Percentiles rank a stretch among this genome's conserved stretches.
These are phyloP conservation scores for Euphydryas editha DNA, from an alignment of 2,888 invertebrate genomes.

Conservation along the genomic window DNA sequence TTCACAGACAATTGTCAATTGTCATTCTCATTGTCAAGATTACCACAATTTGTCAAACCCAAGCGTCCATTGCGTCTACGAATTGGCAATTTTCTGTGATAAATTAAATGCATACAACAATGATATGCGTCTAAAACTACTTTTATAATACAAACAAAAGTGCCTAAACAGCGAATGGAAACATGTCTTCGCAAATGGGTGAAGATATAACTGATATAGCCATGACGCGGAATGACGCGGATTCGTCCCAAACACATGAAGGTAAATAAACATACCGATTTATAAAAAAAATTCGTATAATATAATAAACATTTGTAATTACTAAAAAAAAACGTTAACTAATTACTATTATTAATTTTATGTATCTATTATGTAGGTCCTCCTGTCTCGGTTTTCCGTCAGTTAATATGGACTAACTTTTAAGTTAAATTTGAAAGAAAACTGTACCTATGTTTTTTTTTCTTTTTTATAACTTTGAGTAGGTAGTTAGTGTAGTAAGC, in stretches of 20 bases:
- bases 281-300: background rate
- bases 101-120: background rate
- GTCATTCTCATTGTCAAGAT: background rate
- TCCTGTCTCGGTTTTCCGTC: too few relatives aligned
- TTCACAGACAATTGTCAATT: background rate
- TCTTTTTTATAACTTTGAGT: too few relatives aligned
- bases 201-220: constrained; percentile 68
- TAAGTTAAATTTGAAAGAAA: too few relatives aligned
- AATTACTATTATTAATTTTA: too few relatives aligned
- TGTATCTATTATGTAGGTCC: too few relatives aligned
- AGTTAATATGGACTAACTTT: too few relatives aligned
- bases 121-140: background rate
- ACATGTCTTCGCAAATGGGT: constrained; percentile 56
- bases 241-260: constrained; percentile 75
- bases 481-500: too few relatives aligned
- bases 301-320: too few relatives aligned
- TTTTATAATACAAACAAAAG: background rate
- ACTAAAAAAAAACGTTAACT: too few relatives aligned
- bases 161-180: background rate
- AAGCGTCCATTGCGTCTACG: constrained; percentile 3
- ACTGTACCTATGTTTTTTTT: too few relatives aligned
- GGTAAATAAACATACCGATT: constrained; percentile 66
- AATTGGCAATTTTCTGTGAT: background rate
- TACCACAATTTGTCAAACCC: background rate
- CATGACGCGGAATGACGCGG: constrained; percentile 69